Conservation (phyloP, 2,888 invertebrate species). For the Sturmia bella region DNA sequence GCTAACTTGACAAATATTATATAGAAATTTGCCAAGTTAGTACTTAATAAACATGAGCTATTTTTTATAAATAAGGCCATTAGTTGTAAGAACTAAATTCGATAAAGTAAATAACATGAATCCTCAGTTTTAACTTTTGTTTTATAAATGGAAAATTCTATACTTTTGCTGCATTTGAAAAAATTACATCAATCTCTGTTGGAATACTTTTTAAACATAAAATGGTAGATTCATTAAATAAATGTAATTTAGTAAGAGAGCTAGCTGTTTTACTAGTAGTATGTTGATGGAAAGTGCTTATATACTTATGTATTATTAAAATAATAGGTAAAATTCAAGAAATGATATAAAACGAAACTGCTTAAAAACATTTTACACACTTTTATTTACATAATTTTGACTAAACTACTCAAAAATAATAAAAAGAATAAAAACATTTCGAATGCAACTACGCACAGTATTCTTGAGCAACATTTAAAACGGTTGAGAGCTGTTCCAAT, state of each 20-base stretch:
- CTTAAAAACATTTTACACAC: constrained; percentile 46
- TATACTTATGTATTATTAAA: too few species aligned
- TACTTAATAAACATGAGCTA: too few species aligned
- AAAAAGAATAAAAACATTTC: constrained; percentile 44
- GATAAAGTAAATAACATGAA: constrained; percentile 15
- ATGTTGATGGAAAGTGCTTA: too few species aligned
- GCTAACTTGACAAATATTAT: too few species aligned
- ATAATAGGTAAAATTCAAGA: too few species aligned
- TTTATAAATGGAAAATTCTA: not conserved
- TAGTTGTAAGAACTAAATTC: constrained; percentile 47
- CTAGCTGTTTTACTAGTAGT: too few species aligned
- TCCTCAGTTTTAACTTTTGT: not conserved
- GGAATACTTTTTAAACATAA: too few species aligned
- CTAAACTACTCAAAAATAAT: constrained; percentile 52
- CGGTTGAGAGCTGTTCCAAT: constrained; percentile 23
- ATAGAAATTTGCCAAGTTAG: too few species aligned
- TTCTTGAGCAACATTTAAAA: constrained; percentile 54
- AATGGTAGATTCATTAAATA: too few species aligned
- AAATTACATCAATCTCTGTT: too few species aligned
- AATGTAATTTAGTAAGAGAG: too few species aligned
- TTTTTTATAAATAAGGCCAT: too few species aligned
- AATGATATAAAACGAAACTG: not conserved
- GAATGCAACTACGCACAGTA: constrained; percentile 55
- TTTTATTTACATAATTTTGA: constrained; percentile 57
- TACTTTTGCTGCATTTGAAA: constrained; percentile 56